Conservation (phyloP, 2,797 vertebrate genomes). For the Austrolebias charrua region DNA sequence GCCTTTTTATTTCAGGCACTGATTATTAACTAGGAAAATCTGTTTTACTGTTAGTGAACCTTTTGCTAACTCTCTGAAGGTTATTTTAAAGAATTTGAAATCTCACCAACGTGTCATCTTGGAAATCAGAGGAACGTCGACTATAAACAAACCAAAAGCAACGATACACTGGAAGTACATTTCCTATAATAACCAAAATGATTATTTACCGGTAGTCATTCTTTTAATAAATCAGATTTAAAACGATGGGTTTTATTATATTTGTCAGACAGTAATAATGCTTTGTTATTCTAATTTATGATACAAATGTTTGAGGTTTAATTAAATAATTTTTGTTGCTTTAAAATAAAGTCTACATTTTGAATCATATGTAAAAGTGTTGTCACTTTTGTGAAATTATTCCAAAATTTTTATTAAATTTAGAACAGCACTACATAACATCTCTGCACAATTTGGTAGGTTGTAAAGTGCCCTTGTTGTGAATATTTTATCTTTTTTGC, state of each 20-base stretch:
- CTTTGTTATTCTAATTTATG: conserved; percentile 11
- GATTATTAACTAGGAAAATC: background rate
- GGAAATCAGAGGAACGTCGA: background rate
- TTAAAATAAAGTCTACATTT: no score
- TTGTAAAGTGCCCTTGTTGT: no score
- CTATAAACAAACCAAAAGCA: background rate
- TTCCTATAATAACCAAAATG: background rate
- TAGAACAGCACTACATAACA: no score
- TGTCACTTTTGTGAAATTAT: no score
- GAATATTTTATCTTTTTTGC: no score
- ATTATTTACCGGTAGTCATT: background rate
- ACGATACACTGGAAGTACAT: background rate
- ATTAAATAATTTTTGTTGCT: no score
- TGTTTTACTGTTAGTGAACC: conserved; percentile 3
- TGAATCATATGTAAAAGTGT: no score
- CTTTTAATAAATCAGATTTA: conserved; percentile 2
- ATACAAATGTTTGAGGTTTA: background rate
- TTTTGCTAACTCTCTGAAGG: background rate
- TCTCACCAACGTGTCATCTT: background rate
- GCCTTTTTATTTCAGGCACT: conserved; percentile 38
- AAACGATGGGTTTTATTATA: background rate
- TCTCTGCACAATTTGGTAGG: no score
- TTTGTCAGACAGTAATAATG: background rate
- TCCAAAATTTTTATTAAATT: no score
- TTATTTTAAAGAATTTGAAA: background rate